phyloP scores from a whole-genome alignment of 2,113 vertebrate genomes.

The Apteryx mantelli region DNA sequence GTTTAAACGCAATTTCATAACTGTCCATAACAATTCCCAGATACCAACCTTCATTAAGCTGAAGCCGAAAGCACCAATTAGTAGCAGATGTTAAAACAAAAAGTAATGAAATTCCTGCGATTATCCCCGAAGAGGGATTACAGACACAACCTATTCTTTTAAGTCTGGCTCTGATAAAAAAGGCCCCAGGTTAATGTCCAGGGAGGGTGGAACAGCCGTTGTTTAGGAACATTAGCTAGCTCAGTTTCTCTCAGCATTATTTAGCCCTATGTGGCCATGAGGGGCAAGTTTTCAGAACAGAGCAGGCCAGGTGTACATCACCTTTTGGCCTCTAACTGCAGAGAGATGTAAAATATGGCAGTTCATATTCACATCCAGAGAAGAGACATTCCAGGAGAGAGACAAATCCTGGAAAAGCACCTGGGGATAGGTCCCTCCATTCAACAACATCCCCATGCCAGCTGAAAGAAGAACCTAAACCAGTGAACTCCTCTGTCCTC shows the following conservation, averaged over 20 bases:
- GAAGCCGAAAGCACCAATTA: conserved; percentile 31
- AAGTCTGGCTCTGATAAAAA: background rate
- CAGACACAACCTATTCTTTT: background rate
- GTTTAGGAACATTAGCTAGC: background rate
- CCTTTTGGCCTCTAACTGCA: background rate
- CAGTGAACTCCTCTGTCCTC: background rate
- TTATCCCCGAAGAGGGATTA: background rate
- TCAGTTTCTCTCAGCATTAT: background rate
- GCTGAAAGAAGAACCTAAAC: background rate
- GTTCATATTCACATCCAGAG: background rate
- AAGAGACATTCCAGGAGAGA: background rate
- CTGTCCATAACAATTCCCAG: background rate
- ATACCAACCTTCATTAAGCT: conserved; percentile 25
- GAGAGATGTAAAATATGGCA: background rate
- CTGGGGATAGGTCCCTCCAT: background rate
- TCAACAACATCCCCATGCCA: background rate
- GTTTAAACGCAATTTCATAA: conserved; percentile 5
- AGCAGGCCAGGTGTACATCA: fast-evolving
- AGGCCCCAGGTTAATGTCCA: fast-evolving
- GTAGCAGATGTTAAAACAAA: background rate
- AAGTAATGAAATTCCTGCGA: background rate
- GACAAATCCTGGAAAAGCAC: background rate
- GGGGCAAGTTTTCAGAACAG: background rate
- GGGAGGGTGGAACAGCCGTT: background rate
- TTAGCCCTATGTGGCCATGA: too few relatives aligned